Evolutionary conservation across 2,797 vertebrate genomes (phyloP), one percentile per base, ranked within the genome.

Genomic region (Caiman crocodilus): DNA sequence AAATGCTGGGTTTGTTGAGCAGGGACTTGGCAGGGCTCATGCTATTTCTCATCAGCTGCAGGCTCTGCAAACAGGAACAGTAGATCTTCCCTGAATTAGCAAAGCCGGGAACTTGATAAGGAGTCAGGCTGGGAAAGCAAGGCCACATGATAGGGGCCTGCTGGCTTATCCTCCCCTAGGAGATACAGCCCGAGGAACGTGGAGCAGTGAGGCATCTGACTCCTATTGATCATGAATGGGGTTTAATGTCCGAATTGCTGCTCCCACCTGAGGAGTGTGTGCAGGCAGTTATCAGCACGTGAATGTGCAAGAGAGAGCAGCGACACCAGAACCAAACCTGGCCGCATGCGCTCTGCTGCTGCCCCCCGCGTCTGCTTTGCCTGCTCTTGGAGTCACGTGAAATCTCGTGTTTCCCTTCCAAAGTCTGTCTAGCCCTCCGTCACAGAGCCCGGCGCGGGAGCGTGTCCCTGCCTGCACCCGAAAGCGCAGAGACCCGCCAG

Each of bases 101-200:
- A 94, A 82, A 90, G 87, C 89, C 81, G 59, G 79, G 94, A 94
- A 57, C 32, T 50, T 92, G 96, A 97, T 97, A 96, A 97, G 80
- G 56, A 93, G 23, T 4, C 0, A 13, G 14, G 25, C n/a, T 2
- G 2, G 92, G 88, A 94, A 94, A 84, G 74, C 88, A 71, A 79
- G 35, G 14, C 1, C 2, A 84, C n/a, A 21, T 84, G 85, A 84
- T 77, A 81, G 23, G 25, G 63, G 30, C 75, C 86, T 16, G 9
- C 3, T 0, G 2, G 56, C 65, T 69, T 73, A 50, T 50, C 50
- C 42, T 50, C 14, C 35, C 14, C 69, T 73, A 26, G 6, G 4
- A 14, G 23, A 50, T 26, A 50, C 7, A 8, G 42, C 50, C 69
- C 50, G 50, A 73, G 35, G 35, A 21, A 42, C 69, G 50, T 13